A percentile compares a stretch with the other conserved stretches of the same genome.
Conservation (phyloP, 2,888 invertebrate genomes). For the Xiphydria camelus region DNA sequence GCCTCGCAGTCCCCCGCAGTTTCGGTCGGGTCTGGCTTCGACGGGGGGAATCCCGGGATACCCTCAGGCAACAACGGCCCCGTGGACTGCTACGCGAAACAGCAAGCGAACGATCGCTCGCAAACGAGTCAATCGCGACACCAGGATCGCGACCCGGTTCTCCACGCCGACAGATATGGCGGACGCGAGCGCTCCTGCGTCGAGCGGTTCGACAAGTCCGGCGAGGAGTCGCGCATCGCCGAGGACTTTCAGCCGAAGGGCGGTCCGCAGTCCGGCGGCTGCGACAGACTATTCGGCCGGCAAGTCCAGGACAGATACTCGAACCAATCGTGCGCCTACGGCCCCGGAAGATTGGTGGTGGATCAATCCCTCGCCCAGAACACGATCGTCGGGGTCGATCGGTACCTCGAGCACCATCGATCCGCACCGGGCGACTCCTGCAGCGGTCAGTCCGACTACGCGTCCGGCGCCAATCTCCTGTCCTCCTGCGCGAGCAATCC, state of each 20-base stretch:
- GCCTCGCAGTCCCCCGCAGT: conserved; percentile 13
- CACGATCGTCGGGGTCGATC: too few species aligned
- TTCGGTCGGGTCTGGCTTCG: conserved; percentile 28
- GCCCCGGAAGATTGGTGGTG: too few species aligned
- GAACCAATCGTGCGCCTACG: background rate
- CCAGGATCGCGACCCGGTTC: background rate
- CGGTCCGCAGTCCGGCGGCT: background rate
- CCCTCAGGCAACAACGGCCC: conserved; percentile 42
- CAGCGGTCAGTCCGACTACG: background rate
- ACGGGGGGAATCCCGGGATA: conserved; percentile 56
- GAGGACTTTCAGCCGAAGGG: background rate
- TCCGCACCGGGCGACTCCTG: background rate
- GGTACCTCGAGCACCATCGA: too few species aligned
- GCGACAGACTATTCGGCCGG: too few species aligned
- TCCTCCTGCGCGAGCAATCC: conserved; percentile 13
- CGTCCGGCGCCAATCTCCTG: conserved; percentile 13
- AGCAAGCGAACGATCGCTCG: conserved; percentile 20
- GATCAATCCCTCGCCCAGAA: too few species aligned
- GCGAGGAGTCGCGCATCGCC: background rate
- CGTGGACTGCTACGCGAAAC: conserved; percentile 60
- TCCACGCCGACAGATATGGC: background rate
- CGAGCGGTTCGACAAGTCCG: background rate
- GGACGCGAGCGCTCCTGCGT: background rate
- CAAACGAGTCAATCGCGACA: background rate
- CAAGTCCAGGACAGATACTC: background rate